Evolutionary conservation across 35 echinoderm and acorn worm species (phyloP).

Genomic region (Strongylocentrotus purpuratus): DNA sequence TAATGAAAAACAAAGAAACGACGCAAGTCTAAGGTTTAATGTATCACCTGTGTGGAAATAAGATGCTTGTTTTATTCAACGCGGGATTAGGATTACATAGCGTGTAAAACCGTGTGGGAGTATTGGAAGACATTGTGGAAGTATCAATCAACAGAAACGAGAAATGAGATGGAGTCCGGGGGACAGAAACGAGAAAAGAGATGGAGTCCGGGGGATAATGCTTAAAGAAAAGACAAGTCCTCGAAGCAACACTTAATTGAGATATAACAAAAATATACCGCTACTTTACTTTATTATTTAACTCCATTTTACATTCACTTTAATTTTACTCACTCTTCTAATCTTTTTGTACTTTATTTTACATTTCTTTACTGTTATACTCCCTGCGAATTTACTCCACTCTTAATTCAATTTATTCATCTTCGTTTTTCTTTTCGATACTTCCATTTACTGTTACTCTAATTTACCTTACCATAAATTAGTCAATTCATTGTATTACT

Average conservation of each 20-base stretch:
- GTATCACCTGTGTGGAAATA: background rate
- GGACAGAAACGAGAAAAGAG: background rate
- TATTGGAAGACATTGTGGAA: background rate
- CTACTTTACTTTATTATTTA: too few relatives aligned
- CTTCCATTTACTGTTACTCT: too few relatives aligned
- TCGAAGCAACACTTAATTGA: background rate
- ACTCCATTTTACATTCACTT: too few relatives aligned
- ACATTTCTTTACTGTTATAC: too few relatives aligned
- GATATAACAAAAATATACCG: too few relatives aligned
- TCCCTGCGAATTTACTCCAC: too few relatives aligned
- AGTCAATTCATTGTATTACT: too few relatives aligned
- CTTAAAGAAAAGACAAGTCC: background rate
- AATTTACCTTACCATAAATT: too few relatives aligned
- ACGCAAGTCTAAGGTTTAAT: background rate
- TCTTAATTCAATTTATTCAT: too few relatives aligned
- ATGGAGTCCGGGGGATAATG: background rate
- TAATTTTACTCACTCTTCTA: too few relatives aligned
- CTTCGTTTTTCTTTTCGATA: too few relatives aligned
- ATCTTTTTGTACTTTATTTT: too few relatives aligned
- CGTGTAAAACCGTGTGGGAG: background rate
- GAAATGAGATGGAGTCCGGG: background rate
- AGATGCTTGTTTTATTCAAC: background rate
- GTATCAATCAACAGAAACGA: background rate
- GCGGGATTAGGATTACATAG: background rate
- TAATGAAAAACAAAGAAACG: background rate